These are phyloP conservation scores for Bambusicola thoracicus DNA, from an alignment of 2,113 vertebrate genomes.

Conservation along the genomic window DNA sequence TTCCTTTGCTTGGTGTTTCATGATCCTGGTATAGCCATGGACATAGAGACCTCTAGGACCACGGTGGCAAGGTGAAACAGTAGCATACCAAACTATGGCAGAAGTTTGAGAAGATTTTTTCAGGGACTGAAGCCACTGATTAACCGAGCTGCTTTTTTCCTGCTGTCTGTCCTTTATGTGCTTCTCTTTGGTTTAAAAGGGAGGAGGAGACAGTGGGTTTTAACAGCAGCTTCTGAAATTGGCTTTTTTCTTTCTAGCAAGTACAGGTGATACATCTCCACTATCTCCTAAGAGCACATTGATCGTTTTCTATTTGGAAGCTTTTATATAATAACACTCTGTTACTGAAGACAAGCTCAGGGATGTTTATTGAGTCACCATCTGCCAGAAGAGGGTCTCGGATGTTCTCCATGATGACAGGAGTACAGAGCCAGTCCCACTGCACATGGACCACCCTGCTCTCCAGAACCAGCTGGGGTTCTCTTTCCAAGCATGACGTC, in stretches of 20 bases:
- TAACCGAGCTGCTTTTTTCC: neutral
- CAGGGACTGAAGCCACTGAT: neutral
- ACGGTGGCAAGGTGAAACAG: neutral
- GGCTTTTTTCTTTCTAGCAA: neutral
- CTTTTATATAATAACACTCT: neutral
- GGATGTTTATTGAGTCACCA: neutral
- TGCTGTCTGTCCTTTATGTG: neutral
- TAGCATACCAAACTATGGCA: neutral
- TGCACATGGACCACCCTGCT: neutral
- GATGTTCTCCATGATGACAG: neutral
- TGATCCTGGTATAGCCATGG: neutral
- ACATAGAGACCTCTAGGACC: neutral
- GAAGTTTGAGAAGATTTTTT: neutral
- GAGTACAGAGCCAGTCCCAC: neutral
- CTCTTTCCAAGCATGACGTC: neutral
- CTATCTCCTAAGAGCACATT: slow-evolving; percentile 12
- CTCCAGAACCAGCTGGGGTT: neutral
- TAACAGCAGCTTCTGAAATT: neutral
- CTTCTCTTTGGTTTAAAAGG: neutral
- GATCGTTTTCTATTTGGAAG: slow-evolving; percentile 4
- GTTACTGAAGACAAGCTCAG: neutral
- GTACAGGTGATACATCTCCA: neutral
- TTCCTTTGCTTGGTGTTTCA: neutral
- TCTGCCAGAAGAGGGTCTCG: neutral
- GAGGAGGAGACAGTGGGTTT: neutral